Evolutionary conservation across 2,888 invertebrate species (phyloP), one percentile per base, ranked within the genome.

Genomic region (Stictocephala bisonia): DNA sequence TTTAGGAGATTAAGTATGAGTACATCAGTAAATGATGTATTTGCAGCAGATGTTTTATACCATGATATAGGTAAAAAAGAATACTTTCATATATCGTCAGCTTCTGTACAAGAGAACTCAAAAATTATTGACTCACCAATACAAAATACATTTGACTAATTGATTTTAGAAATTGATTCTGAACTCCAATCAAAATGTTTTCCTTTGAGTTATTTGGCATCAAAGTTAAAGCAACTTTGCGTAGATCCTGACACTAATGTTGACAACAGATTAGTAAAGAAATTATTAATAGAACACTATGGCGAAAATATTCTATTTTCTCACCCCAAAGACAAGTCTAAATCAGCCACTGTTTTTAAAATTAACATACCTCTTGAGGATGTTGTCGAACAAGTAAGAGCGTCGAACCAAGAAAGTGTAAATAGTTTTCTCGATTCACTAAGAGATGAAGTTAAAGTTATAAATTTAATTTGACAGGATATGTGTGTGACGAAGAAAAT

Each of bases 21-120:
- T 35, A 18, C 60, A n/a, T 20, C 60, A 29, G 60, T 60, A 11
- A 60, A 60, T 60, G 29, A 60, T 31, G 31, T 60, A 60, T 60
- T 60, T 31, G 29, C 60, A 1, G 60, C 60, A 15, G 35, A 60
- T 29, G 60, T 60, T 29, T 35, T 60, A 29, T 60, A 60, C 20
- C 60, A 60, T 60, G 60, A 60, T 9, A 26, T 31, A 15, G 11
- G 60, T 35, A 60, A 60, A 60, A 60, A 60, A 29, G 60, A 60
- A 60, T 60, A 60, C 35, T 31, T 60, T 60, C 29, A 31, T 20
- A 31, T 18, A 27, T 29, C 15, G 1, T 6, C 11, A 29, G 18
- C 2, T 6, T 48, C 48, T 13, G 18, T 48, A 48, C 13, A 60
- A n/a, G 20, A 60, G 15, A 29, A 60, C 31, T 24, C 26, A 1